Base-by-base conservation (phyloP, 2,888 invertebrate genomes). In the Pediacus dermestoides region DNA sequence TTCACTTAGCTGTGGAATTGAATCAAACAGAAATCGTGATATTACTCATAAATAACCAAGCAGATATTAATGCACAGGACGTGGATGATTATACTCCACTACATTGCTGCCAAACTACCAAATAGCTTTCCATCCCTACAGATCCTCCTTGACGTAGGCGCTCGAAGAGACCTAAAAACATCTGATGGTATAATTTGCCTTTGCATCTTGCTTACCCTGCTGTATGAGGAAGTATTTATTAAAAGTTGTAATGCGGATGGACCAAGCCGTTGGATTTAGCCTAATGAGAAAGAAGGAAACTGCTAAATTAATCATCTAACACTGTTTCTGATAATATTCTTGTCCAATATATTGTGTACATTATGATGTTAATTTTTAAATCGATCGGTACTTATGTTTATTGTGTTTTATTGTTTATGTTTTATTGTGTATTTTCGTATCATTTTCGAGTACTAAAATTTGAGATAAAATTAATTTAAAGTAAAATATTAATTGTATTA, bases 11-110 rank as follows among this genome's bases (percentile, higher is more conserved):
- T 7, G 52, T 49, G 4, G 47, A 53, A 25, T 28, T 18, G 7
- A 50, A 53, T 35, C n/a, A 28, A 11, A 7, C 34, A 6, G 37
- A 46, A 6, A 25, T 57, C 3, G 39, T 51, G 7, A 23, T 37
- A 22, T 27, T 56, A 8, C 28, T 58, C 1, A 26, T 52, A 2
- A 28, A 52, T 6, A 44, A 51, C 23, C 34, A 42, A 21, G 55
- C 54, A 2, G 44, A 53, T 26, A 26, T 57, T 12, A 41, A 56
- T 40, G 21, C 35, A 9, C 25, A 28, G 4, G 57, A 59, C 34
- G 16, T 25, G 4, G 56, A 59, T 18, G 46, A 47, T 16, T 56
- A 58, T 36, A 52, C 56, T 4, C 50, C 57, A 4, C 34, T 59
- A 3, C 55, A 57, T 27, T 25, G 49, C 9, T 56, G 56, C 4